A percentile compares a stretch with the other conserved stretches of the same genome.
Conservation (phyloP, 2,113 vertebrate genomes). For the Plestiodon gilberti region DNA sequence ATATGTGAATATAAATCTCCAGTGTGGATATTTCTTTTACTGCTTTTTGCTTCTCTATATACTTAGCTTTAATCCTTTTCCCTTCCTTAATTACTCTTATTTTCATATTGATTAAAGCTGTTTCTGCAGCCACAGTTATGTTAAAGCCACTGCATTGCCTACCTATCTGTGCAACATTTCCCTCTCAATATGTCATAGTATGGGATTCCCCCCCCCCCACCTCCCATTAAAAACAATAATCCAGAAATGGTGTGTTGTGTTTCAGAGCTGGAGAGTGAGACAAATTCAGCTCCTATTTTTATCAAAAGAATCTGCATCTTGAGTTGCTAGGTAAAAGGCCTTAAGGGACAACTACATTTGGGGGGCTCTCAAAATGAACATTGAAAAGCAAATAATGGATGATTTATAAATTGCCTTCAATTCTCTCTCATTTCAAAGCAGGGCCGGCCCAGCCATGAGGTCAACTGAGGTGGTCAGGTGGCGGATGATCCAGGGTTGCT, state of each 20-base stretch:
- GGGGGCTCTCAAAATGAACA: constrained; percentile 63
- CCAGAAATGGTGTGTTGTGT: constrained; percentile 15
- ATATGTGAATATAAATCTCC: background rate
- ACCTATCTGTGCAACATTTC: constrained; percentile 35
- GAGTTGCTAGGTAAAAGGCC: constrained; percentile 61
- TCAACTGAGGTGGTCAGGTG: too few relatives aligned
- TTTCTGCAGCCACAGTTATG: constrained; percentile 18
- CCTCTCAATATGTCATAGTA: constrained; percentile 28
- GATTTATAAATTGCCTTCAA: constrained; percentile 68
- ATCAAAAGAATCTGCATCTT: constrained; percentile 69
- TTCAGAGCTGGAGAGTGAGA: constrained; percentile 48
- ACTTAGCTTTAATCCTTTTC: constrained; percentile 31
- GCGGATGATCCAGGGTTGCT: too few relatives aligned
- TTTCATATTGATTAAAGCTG: constrained; percentile 46
- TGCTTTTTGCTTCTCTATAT: constrained; percentile 28
- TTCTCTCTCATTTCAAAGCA: constrained; percentile 48
- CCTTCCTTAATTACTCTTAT: constrained; percentile 19
- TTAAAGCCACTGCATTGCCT: constrained; percentile 30
- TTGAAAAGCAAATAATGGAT: constrained; percentile 62
- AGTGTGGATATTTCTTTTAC: background rate
- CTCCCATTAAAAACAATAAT: constrained; percentile 32
- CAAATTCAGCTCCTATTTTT: constrained; percentile 59
- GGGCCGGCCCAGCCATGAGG: too few relatives aligned
- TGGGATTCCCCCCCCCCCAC: constrained; percentile 23
- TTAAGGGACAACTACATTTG: constrained; percentile 66